Percentiles rank a stretch among this genome's conserved stretches.
These are phyloP conservation scores for Argya squamiceps DNA, from an alignment of 2,797 vertebrate genomes.

Conservation along the genomic window DNA sequence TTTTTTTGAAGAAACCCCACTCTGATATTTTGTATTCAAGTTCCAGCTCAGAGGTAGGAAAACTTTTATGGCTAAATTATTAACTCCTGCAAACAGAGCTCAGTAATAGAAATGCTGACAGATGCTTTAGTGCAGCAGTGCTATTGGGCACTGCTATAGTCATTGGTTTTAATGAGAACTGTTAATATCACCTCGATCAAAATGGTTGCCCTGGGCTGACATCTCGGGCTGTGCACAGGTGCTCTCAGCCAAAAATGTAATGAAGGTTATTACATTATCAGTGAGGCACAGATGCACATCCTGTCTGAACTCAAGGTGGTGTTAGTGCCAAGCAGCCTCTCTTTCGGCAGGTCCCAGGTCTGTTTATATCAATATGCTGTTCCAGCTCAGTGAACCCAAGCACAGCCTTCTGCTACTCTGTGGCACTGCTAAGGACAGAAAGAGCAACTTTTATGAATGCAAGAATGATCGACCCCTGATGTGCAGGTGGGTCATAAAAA, in stretches of 20 bases:
- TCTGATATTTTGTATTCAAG: not conserved
- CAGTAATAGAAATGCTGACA: conserved; percentile 40
- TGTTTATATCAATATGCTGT: conserved; percentile 66
- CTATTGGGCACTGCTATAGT: conserved; percentile 32
- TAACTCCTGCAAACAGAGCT: conserved; percentile 54
- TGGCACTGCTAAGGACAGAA: not conserved
- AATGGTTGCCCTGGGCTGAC: conserved; percentile 75
- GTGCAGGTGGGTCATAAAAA: not conserved
- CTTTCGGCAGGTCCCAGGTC: conserved; percentile 62
- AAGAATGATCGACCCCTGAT: not conserved
- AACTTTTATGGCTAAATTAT: conserved; percentile 27
- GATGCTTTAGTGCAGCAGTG: not conserved
- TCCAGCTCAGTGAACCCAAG: conserved; percentile 74
- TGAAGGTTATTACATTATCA: conserved; percentile 76
- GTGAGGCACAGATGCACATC: conserved; percentile 80
- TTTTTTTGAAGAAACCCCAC: not conserved
- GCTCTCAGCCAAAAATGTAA: conserved; percentile 76
- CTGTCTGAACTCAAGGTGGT: conserved; percentile 72
- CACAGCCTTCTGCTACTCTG: conserved; percentile 71
- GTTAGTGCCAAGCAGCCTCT: conserved; percentile 67
- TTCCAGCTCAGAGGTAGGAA: conserved; percentile 17
- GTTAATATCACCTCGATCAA: conserved; percentile 74
- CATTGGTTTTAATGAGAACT: conserved; percentile 73
- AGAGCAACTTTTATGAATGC: not conserved
- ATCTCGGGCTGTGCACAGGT: conserved; percentile 75